Percentiles rank a stretch among this genome's conserved stretches.
Conservation (phyloP, 37 sponge, comb jelly and placozoan species). For the Oscarella lobularis region DNA sequence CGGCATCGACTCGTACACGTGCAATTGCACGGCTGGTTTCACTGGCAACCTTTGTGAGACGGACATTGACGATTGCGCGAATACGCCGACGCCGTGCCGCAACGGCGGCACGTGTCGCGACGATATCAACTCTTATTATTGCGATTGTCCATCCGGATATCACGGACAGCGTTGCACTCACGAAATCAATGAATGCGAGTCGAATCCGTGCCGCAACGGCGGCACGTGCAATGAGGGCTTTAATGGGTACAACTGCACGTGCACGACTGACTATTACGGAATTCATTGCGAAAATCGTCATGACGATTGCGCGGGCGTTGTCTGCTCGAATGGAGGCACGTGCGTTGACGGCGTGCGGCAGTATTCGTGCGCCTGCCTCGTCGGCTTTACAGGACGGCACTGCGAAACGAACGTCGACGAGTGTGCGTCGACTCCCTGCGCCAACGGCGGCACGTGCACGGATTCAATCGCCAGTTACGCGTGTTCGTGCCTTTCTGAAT, state of each 20-base stretch:
- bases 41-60: neutral
- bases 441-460: too few species aligned
- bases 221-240: neutral
- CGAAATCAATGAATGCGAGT: conserved; percentile 5
- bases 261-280: neutral
- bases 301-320: neutral
- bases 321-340: neutral
- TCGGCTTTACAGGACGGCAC: neutral
- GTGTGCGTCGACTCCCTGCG: too few species aligned
- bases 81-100: neutral
- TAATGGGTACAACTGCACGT: neutral
- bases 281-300: neutral
- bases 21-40: neutral
- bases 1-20: too few species aligned
- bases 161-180: conserved; percentile 6
- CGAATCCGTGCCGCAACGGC: conserved; percentile 1
- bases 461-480: too few species aligned
- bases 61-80: neutral
- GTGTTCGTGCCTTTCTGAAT: too few species aligned
- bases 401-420: too few species aligned
- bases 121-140: neutral
- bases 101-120: neutral
- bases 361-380: neutral
- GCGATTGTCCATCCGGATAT: conserved; percentile 3
- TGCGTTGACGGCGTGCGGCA: neutral